Evolutionary conservation across 1,140 invertebrate species (phyloP).

Genomic region (Sycophila sp.): DNA sequence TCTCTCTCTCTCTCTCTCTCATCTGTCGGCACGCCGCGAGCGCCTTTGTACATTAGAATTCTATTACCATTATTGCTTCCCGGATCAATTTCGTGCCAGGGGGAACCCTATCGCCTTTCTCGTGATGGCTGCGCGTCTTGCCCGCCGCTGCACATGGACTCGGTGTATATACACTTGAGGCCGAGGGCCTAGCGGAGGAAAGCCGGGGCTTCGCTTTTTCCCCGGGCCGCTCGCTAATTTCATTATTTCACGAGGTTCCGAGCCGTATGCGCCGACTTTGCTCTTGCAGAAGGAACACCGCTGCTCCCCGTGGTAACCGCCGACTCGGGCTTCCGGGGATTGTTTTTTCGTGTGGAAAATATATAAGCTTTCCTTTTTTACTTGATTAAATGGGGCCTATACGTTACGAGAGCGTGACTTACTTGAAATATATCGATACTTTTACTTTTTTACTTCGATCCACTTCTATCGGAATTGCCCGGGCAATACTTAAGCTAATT

Average conservation of each 20-base stretch:
- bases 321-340: not conserved
- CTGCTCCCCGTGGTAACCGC: too few relatives aligned
- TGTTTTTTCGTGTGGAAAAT: conserved; percentile 16
- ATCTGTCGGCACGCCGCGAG: not conserved
- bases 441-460: too few relatives aligned
- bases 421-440: not conserved
- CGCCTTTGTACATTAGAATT: conserved; percentile 24
- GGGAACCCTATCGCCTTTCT: conserved; percentile 22
- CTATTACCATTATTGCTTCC: conserved; percentile 29
- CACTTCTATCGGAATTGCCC: too few relatives aligned
- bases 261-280: too few relatives aligned
- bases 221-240: not conserved
- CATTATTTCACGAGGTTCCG: conserved; percentile 23
- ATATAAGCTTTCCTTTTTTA: not conserved
- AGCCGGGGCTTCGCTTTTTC: not conserved
- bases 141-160: not conserved
- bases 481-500: too few relatives aligned
- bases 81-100: conserved; percentile 7
- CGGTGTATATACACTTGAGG: too few relatives aligned
- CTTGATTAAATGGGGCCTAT: conserved; percentile 25
- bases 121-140: not conserved
- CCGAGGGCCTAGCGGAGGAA: not conserved
- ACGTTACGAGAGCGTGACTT: not conserved
- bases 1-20: not conserved
- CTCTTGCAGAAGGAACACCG: too few relatives aligned